Percentiles rank a stretch among this genome's conserved stretches.
phyloP scores from a whole-genome alignment of 2,888 invertebrate species.

The Scaptodrosophila latifasciaeformis region DNA sequence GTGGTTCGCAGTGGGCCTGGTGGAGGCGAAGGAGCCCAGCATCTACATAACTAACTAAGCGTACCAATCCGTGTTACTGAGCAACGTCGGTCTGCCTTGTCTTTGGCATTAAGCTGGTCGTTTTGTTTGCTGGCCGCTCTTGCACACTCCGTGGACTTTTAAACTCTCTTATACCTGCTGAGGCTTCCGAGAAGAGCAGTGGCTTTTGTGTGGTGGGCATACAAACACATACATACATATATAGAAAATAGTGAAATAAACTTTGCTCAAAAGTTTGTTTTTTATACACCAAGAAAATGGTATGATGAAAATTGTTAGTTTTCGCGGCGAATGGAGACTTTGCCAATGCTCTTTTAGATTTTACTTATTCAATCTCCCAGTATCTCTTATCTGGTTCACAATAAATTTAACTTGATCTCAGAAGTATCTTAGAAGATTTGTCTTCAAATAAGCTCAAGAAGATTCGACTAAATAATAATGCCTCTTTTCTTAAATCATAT shows the following conservation, averaged over 20 bases:
- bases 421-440: no score
- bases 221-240: background rate
- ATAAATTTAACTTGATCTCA: no score
- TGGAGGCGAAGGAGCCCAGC: no score
- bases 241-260: slow-evolving; percentile 62
- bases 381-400: no score
- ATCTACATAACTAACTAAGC: slow-evolving; percentile 72
- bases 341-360: no score
- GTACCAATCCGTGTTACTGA: slow-evolving; percentile 59
- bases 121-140: slow-evolving; percentile 30
- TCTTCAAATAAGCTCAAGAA: no score
- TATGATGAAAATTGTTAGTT: no score
- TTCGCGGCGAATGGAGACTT: no score
- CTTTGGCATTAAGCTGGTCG: slow-evolving; percentile 58
- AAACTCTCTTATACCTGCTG: background rate
- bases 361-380: no score
- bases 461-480: no score
- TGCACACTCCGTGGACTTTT: background rate
- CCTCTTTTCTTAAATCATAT: no score
- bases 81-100: slow-evolving; percentile 22
- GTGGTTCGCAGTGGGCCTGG: no score
- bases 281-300: slow-evolving; percentile 53
- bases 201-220: slow-evolving; percentile 8
- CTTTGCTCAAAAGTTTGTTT: slow-evolving; percentile 70
- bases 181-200: background rate